These are phyloP conservation scores for Macroglossus sobrinus DNA, from an alignment of 2,113 vertebrate genomes.

Conservation along the genomic window DNA sequence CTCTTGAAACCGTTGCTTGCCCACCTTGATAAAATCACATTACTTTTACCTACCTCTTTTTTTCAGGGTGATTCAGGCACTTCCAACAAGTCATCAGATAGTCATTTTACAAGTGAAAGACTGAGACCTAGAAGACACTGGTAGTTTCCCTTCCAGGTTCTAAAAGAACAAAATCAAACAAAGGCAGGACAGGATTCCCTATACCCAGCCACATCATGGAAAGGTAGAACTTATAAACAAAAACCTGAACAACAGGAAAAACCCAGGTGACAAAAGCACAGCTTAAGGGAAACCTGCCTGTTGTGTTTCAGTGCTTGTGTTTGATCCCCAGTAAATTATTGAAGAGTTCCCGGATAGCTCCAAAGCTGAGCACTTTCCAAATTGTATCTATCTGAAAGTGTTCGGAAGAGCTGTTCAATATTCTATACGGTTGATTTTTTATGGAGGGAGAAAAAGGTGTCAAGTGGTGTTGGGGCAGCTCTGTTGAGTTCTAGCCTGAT, in stretches of 20 bases:
- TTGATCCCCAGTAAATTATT: slow-evolving; percentile 50
- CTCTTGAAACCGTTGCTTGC: neutral
- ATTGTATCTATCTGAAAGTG: neutral
- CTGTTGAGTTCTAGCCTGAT: neutral
- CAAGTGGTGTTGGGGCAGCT: neutral
- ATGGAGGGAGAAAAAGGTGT: neutral
- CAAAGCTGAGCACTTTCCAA: neutral
- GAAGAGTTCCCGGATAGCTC: neutral
- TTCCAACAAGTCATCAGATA: neutral
- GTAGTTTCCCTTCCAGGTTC: neutral
- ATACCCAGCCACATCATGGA: neutral
- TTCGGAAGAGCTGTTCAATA: neutral
- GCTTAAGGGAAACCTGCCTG: neutral
- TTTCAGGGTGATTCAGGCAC: neutral
- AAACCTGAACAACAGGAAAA: neutral
- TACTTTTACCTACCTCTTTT: neutral
- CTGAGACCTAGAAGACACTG: neutral
- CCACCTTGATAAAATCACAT: neutral
- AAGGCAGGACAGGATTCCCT: neutral
- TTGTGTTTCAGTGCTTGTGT: neutral
- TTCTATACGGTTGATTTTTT: neutral
- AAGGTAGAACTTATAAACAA: neutral
- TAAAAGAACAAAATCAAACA: neutral
- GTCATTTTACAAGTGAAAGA: neutral
- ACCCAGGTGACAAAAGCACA: neutral